Evolutionary conservation across 35 echinoderm and acorn worm genomes (phyloP).

Genomic region (Strongylocentrotus purpuratus): DNA sequence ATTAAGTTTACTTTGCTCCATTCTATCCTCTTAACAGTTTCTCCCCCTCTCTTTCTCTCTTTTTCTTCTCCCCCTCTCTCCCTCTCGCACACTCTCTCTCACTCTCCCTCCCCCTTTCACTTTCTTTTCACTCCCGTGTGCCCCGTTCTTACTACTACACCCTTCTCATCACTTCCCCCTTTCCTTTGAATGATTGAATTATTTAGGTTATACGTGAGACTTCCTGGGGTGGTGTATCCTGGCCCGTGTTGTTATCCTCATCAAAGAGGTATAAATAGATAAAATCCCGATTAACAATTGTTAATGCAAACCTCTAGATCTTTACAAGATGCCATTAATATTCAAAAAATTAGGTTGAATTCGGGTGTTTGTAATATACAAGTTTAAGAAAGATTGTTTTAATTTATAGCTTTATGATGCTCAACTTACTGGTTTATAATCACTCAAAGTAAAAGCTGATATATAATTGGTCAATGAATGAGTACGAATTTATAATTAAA

Average conservation of each 20-base stretch:
- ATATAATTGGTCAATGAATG: too few relatives aligned
- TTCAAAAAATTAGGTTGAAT: too few relatives aligned
- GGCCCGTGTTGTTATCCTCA: background rate
- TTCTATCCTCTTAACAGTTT: background rate
- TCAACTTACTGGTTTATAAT: too few relatives aligned
- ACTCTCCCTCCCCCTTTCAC: background rate
- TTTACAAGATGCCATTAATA: too few relatives aligned
- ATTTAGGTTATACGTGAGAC: background rate
- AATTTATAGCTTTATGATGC: too few relatives aligned
- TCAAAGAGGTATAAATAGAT: background rate
- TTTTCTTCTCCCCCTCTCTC: background rate
- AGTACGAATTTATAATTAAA: too few relatives aligned
- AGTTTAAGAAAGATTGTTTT: too few relatives aligned
- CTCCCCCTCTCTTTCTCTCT: background rate
- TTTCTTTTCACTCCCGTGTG: background rate
- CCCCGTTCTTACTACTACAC: background rate
- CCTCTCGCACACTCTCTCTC: background rate
- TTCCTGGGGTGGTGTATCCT: background rate
- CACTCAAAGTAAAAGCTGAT: too few relatives aligned
- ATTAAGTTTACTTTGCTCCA: constrained; percentile 12
- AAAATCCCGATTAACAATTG: background rate
- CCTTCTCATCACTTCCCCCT: background rate
- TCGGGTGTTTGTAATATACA: too few relatives aligned
- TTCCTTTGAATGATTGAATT: background rate
- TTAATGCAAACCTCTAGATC: too few relatives aligned